These are phyloP conservation scores for Tenthredo distinguenda DNA, from an alignment of 2,888 invertebrate species.

Conservation along the genomic window DNA sequence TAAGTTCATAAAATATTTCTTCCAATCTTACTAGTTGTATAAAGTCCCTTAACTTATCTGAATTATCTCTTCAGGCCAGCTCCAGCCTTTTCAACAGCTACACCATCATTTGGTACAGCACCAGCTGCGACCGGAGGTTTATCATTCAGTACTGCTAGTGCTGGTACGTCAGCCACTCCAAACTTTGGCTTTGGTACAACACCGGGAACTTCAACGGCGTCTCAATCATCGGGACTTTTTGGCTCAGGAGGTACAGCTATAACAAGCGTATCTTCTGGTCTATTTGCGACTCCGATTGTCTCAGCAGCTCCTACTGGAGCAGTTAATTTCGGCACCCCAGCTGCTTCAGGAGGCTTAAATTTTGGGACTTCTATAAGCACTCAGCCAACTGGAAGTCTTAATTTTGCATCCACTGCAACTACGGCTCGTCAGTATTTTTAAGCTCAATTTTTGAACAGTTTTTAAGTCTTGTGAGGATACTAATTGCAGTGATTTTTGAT, in stretches of 20 bases:
- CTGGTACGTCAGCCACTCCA: conserved; percentile 62
- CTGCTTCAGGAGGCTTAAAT: conserved; percentile 69
- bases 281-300: conserved; percentile 67
- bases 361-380: conserved; percentile 72
- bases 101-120: conserved; percentile 61
- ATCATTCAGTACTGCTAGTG: conserved; percentile 66
- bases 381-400: conserved; percentile 64
- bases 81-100: conserved; percentile 63
- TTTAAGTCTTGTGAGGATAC: not conserved
- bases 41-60: not conserved
- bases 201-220: conserved; percentile 60
- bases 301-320: conserved; percentile 66
- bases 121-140: conserved; percentile 65
- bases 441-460: not conserved
- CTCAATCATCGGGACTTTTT: conserved; percentile 69
- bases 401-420: conserved; percentile 64
- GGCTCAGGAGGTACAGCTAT: conserved; percentile 59
- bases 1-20: not conserved
- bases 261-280: conserved; percentile 60
- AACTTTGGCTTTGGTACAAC: conserved; percentile 67
- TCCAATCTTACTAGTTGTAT: not conserved
- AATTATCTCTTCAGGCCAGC: conserved; percentile 24
- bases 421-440: conserved; percentile 53
- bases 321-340: conserved; percentile 69
- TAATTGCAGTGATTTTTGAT: not conserved